Base-by-base conservation (phyloP, 2,888 invertebrate genomes). In the Imbricaverruca yamaguchii region DNA sequence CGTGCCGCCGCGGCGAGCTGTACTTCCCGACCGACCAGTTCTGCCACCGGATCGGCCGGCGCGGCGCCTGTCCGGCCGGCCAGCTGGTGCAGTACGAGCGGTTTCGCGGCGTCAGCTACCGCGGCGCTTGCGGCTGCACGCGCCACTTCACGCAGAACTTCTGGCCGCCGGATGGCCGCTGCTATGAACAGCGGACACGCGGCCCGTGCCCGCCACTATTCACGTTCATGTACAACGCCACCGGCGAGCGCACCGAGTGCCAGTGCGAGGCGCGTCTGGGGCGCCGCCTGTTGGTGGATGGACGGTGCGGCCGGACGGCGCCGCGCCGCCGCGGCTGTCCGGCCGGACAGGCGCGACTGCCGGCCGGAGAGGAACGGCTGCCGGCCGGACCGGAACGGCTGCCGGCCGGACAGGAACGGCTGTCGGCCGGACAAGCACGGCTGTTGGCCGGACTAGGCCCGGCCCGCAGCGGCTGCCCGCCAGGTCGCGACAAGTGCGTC, bases 31-130 rank as follows among this genome's bases (percentile, higher is more conserved):
- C 89, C 78, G 91, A 92, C 67, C 90, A 91, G 63, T 91, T 91
- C 1, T 95, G 95, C 87, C 93, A 93, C 88, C 90, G 92, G 81
- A 92, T 94, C 15, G 94, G 94, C 0, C 90, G 92, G 0, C 90
- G 90, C 57, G 94, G 93, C 56, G 94, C 94, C 0, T 95, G 95
- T 84, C 89, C 90, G 0, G 87, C 88, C 11, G 92, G 93, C 0
- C 91, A 93, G 85, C 91, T 94, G 13, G 92, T 95, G 7, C 91
- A 94, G 0, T 95, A 93, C 86, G 94, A 95, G 88, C 93, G 93
- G 85, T 92, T 91, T 25, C 94, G 94, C 85, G 94, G 94, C 0
- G 90, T 94, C 78, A 93, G 93, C 80, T 94, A 93, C 86, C 93
- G 93, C 84, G 95, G 94, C 0, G 90, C 93, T 80, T 95, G 95